Base-by-base conservation (phyloP, 2,888 invertebrate species). In the Cataglyphis cursor region DNA sequence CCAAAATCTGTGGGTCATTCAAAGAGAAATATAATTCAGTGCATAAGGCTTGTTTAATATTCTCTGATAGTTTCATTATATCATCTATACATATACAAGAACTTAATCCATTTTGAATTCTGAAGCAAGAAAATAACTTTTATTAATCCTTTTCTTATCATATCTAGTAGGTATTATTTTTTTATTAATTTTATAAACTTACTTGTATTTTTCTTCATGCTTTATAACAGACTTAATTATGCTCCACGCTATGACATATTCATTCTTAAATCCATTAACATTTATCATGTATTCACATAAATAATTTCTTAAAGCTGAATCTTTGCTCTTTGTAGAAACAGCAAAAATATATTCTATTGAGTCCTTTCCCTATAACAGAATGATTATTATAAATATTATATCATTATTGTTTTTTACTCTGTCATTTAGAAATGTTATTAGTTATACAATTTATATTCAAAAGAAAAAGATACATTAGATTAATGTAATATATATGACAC, bases 261-360 rank as follows among this genome's bases (percentile, higher is more conserved):
- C 85, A 57, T 86, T 91, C 54, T 94, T 91, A 57, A 96, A 92
- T 38, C 93, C 93, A 21, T 93, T 94, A 44, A 95, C 95, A 85
- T 96, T 96, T 62, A 96, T 95, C 82, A 98, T 94, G 92, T 97
- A 96, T 72, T 96, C 96, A 24, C 97, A 96, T 87, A 97, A 96
- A 89, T 97, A 96, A 89, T 97, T 96, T 90, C 97, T 95, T 70
- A 97, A 95, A 44, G 95, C 95, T 86, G 96, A 95, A 85, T 96
- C 96, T 54, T 95, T 94, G 57, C 96, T 96, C 68, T 96, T 96
- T 86, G 96, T 94, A 21, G 97, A 97, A 64, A 96, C 94, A 12
- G 95, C 93, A 92, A 95, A 95, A 68, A 97, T 95, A 91, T 96
- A 96, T 57, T 95, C 95, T 78, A 95, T 94, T 18, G 97, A 96